Conservation (phyloP, 2,113 vertebrate species). For the Oreochromis aureus region DNA sequence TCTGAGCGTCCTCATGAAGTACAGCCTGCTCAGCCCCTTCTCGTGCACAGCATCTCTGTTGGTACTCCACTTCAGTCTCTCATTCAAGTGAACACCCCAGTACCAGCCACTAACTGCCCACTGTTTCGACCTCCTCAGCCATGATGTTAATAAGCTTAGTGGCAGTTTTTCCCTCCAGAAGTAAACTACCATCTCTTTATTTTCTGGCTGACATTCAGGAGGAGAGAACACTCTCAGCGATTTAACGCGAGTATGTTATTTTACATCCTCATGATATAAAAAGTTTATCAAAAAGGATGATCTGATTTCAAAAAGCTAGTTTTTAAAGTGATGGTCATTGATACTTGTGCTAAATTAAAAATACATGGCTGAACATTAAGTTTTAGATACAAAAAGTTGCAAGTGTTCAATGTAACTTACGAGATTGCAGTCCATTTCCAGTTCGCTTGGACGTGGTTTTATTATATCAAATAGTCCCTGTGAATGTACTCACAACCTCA, state of each 20-base stretch:
- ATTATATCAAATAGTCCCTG: not conserved
- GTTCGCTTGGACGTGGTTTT: not conserved
- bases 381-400: not conserved
- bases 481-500: not conserved
- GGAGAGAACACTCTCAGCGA: fast-evolving
- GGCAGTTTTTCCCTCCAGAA: not conserved
- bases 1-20: not conserved
- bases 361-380: not conserved
- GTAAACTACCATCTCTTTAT: not conserved
- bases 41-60: not conserved
- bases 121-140: not conserved
- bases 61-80: not conserved
- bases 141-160: not conserved
- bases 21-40: not conserved
- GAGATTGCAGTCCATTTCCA: not conserved
- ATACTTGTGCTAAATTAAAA: not conserved
- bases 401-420: not conserved
- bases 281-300: not conserved
- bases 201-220: not conserved
- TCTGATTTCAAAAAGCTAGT: not conserved
- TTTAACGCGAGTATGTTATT: not conserved
- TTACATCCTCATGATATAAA: not conserved
- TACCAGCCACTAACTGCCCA: not conserved
- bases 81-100: not conserved
- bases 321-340: not conserved